Conservation (phyloP, 2,797 vertebrate genomes). For the Todus mexicanus region DNA sequence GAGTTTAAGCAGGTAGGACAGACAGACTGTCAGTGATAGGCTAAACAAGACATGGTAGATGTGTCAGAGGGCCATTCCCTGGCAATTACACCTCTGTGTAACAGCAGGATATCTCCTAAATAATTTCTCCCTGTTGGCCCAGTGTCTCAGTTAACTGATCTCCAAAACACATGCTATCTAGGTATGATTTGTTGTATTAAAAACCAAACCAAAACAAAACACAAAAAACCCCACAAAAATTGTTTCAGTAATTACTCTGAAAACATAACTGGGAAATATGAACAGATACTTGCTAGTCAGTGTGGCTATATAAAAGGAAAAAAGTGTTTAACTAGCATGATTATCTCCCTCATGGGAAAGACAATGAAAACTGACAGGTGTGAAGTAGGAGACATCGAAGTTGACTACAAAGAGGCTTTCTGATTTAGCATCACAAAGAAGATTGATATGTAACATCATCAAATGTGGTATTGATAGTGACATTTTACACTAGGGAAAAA, state of each 20-base stretch:
- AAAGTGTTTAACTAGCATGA: neutral
- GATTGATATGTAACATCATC: conserved; percentile 19
- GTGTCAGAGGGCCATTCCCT: neutral
- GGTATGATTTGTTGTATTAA: neutral
- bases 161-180: neutral
- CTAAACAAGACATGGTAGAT: neutral
- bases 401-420: neutral
- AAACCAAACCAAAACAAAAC: neutral
- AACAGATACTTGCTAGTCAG: neutral
- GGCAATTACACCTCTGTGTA: neutral
- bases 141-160: neutral
- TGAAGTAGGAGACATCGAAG: neutral
- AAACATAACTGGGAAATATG: neutral
- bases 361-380: conserved; percentile 43
- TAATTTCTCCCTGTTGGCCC: neutral
- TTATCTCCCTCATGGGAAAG: conserved; percentile 12
- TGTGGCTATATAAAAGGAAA: neutral
- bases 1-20: neutral
- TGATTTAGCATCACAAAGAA: conserved; percentile 11
- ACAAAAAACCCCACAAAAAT: too few relatives aligned
- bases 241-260: neutral
- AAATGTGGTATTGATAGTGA: neutral
- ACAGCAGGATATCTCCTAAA: neutral
- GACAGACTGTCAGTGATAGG: neutral
- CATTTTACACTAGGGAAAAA: conserved; percentile 26